Percentiles rank a stretch among this genome's conserved stretches.
These are phyloP conservation scores for Astropecten irregularis DNA, from an alignment of 53 echinoderm and acorn worm species.

Conservation along the genomic window DNA sequence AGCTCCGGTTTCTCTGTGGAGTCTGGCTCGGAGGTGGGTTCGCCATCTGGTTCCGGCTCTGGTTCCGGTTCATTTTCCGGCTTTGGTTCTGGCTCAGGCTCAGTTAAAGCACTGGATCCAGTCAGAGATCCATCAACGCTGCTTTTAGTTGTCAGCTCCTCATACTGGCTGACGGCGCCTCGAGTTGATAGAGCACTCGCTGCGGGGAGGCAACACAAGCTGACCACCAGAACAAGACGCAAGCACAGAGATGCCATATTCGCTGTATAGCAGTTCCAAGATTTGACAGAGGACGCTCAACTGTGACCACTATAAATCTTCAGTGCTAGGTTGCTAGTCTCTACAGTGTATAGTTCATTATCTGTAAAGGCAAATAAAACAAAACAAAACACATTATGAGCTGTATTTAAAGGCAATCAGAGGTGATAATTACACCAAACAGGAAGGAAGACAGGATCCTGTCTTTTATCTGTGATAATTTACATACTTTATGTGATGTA, in stretches of 20 bases:
- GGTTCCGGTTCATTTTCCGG: constrained; percentile 41
- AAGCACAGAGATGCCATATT: background rate
- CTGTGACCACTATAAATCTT: background rate
- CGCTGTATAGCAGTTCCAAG: background rate
- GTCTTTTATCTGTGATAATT: too few species aligned
- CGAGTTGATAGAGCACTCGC: background rate
- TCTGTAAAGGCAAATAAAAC: background rate
- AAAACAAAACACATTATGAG: too few species aligned
- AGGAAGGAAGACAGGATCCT: too few species aligned
- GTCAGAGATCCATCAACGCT: too few species aligned
- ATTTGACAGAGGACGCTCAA: background rate
- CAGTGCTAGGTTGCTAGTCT: background rate
- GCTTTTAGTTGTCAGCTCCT: background rate
- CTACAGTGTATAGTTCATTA: background rate
- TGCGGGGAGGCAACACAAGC: background rate
- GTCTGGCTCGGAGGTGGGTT: constrained; percentile 19
- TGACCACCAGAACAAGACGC: background rate
- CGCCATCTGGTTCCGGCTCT: constrained; percentile 43
- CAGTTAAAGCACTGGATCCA: constrained; percentile 5
- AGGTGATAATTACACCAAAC: too few species aligned
- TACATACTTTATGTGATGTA: too few species aligned
- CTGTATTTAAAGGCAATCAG: too few species aligned
- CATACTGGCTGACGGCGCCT: background rate
- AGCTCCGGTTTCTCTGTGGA: constrained; percentile 27
- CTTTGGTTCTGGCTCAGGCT: constrained; percentile 59